Evolutionary conservation across 1,140 invertebrate genomes (phyloP), one percentile per base, ranked within the genome.

Genomic region (Formica selysi): DNA sequence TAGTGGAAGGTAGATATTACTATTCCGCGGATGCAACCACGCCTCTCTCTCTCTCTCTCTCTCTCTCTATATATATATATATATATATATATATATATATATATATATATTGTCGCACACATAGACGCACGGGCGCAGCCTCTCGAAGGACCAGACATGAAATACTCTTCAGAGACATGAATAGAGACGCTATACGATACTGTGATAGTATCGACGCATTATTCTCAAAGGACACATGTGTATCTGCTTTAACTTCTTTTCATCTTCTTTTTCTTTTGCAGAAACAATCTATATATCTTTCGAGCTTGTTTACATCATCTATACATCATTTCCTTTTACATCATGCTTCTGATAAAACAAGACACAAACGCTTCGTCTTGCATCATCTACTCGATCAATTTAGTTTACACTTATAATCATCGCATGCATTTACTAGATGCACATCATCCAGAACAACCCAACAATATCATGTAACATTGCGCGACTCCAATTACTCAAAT

Each of bases 1-100:
- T 85, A 64, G 79, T 74, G 76, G 76, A 74, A 67, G 85, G 65
- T 80, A 36, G 41, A 68, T 70, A 89, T 89, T 89, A 65, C 88
- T 89, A 89, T 89, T 89, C 78, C 87, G 57, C 54, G 13, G 16
- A 81, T 71, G 78, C 80, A 38, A 19, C 62, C 59, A 59, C 26
- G 48, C 86, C 74, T 76, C 57, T 70, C 73, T 74, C 86, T 88
- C 32, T 26, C 74, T 54, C 85, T 54, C 48, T 36, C 36, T 81
- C 48, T 61, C 51, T 22, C 22, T 22, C 22, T 22, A 22, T 22
- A 22, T 22, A 29, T 29, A 29, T 29, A 29, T 29, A 29, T 29
- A 29, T 29, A 29, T 29, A 29, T 29, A 29, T 29, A n/a, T 22
- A 22, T 22, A 22, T 22, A 29, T 29, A 29, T 29, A 29, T 29